phyloP scores from a whole-genome alignment of 2,888 invertebrate species.

The Acrocyrtus sp. region DNA sequence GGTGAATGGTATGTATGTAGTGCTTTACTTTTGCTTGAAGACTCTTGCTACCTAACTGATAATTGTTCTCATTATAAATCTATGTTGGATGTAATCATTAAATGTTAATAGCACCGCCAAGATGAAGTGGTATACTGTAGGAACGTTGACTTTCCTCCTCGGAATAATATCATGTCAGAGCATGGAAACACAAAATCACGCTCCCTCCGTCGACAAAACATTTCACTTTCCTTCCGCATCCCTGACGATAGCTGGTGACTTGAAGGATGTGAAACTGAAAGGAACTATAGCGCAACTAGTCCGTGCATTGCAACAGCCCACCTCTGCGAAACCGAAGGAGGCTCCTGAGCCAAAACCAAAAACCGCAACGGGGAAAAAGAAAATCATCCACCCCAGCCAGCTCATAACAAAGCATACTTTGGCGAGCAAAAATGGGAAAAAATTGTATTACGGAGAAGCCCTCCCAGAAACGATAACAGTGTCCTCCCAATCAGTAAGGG shows the following conservation, averaged over 20 bases:
- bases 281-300: constrained; percentile 56
- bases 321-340: constrained; percentile 12
- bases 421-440: constrained; percentile 24
- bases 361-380: constrained; percentile 30
- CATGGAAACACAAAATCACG: constrained; percentile 40
- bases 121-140: constrained; percentile 53
- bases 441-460: constrained; percentile 38
- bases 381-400: constrained; percentile 42
- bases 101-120: constrained; percentile 35
- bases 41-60: too few relatives aligned
- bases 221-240: constrained; percentile 51
- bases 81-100: too few relatives aligned
- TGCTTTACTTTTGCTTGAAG: too few relatives aligned
- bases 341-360: constrained; percentile 25
- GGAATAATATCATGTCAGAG: constrained; percentile 11
- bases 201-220: constrained; percentile 40
- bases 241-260: constrained; percentile 53
- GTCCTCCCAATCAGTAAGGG: constrained; percentile 57
- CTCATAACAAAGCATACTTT: constrained; percentile 45
- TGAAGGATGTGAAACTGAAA: constrained; percentile 57
- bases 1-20: constrained; percentile 41
- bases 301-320: constrained; percentile 48
- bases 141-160: constrained; percentile 35
- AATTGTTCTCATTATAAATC: too few relatives aligned
- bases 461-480: constrained; percentile 57